These are phyloP conservation scores for Drosophila pegasa DNA, from an alignment of 2,888 invertebrate genomes.

Conservation along the genomic window DNA sequence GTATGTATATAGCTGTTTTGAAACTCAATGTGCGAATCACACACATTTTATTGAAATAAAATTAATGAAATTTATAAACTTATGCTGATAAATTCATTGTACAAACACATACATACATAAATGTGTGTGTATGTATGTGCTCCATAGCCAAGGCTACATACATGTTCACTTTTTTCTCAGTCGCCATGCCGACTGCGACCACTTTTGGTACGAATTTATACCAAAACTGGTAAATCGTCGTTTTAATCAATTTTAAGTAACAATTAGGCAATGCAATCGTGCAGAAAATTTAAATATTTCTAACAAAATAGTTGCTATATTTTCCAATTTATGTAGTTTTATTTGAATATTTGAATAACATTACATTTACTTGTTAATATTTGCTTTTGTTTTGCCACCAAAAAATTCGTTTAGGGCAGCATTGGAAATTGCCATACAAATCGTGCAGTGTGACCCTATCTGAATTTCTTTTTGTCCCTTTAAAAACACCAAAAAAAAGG, in stretches of 20 bases:
- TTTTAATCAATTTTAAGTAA: neutral
- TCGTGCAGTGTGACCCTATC: constrained; percentile 3
- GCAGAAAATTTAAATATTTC: neutral
- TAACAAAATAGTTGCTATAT: neutral
- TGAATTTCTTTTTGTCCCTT: neutral
- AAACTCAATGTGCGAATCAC: too few species aligned
- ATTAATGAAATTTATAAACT: too few species aligned
- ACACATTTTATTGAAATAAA: too few species aligned
- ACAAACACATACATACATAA: neutral
- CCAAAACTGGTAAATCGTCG: neutral
- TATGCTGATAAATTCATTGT: neutral
- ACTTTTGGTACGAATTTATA: neutral
- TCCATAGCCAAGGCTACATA: neutral
- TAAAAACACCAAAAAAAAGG: neutral
- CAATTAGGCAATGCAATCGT: neutral
- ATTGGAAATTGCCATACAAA: neutral
- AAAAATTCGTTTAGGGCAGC: neutral
- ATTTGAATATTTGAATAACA: too few species aligned
- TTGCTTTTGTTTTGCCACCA: neutral
- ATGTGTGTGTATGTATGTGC: neutral
- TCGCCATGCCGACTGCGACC: neutral
- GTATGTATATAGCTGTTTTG: too few species aligned
- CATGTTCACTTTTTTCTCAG: neutral
- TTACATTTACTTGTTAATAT: neutral
- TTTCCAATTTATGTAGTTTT: neutral